Evolutionary conservation across 2,113 vertebrate genomes (phyloP), one percentile per base, ranked within the genome.

Genomic region (Apistogramma diplotaenia): DNA sequence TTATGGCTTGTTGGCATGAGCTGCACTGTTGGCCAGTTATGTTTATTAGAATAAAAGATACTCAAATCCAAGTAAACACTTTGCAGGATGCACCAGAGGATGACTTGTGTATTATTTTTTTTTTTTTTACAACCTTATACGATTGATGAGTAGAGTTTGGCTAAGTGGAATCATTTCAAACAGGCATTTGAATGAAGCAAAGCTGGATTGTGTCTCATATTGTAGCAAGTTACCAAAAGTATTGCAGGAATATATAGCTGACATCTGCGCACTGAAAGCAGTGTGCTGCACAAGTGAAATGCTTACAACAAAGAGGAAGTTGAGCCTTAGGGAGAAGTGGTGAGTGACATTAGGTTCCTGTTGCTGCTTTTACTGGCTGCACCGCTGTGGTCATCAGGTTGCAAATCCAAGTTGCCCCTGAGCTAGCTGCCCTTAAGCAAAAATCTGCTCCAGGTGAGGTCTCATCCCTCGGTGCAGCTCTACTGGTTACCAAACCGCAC

Each of bases 391-490:
- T 54, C 70, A 62, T 84, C 49, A 65, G 13, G 75, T 21, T 75
- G 61, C 72, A 85, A 70, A 75, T 76, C 40, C 18, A 15, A 78
- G 19, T 70, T 40, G 55, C 61, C 75, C 75, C 35, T 58, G 70
- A 82, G 65, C 76, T 21, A n/a, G 56, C 76, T 81, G 67, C 60
- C 84, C 71, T 65, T 6, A 12, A 86, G 81, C 37, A 23, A 72
- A 87, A 85, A 40, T 29, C 54, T 46, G 33, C 76, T 81, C 55
- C 78, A 85, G 86, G 80, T 86, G 84, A 84, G 84, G 62, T 58
- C 61, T 87, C 83, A 86, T 88, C 67, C 75, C 74, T 80, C 53
- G 3, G 75, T 31, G 55, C 53, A 46, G 70, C 83, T 67, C 76
- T 13, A 10, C 67, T 57, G 72, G 75, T 79, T 56, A 46, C 71